These are phyloP conservation scores for Caenorhabditis plicata DNA, from an alignment of 2,888 invertebrate genomes.

Conservation along the genomic window DNA sequence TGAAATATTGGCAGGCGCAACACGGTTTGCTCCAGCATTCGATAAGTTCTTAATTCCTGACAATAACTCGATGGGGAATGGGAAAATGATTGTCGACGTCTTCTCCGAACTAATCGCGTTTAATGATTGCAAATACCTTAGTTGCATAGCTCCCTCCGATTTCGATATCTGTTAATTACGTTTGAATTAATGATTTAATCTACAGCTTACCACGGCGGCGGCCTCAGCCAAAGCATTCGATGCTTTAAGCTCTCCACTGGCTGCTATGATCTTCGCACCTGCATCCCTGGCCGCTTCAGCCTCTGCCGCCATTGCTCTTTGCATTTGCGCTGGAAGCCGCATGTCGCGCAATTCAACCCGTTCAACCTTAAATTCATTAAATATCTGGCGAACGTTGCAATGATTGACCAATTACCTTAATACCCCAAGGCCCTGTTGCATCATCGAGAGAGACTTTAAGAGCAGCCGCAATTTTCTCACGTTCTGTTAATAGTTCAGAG, in stretches of 20 bases:
- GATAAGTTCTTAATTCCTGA: conserved; percentile 20
- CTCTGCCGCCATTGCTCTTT: conserved; percentile 91
- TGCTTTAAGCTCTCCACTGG: conserved; percentile 83
- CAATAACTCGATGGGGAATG: conserved; percentile 44
- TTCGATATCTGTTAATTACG: no score
- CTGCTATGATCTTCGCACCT: conserved; percentile 77
- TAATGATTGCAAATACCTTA: conserved; percentile 88
- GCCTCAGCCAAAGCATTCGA: conserved; percentile 89
- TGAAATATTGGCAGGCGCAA: no score
- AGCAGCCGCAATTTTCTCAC: conserved; percentile 27
- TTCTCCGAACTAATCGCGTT: conserved; percentile 76
- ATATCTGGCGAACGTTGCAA: not conserved
- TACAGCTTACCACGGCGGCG: no score
- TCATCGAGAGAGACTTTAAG: conserved; percentile 66
- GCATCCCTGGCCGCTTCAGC: conserved; percentile 90
- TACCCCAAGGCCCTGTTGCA: conserved; percentile 69
- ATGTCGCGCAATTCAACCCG: conserved; percentile 72
- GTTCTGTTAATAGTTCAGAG: conserved; percentile 27
- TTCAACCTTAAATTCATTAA: conserved; percentile 21
- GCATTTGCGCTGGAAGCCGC: conserved; percentile 83
- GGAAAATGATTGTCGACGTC: conserved; percentile 42
- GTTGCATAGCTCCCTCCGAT: conserved; percentile 88
- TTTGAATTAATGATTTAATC: no score
- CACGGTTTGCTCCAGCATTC: no score
- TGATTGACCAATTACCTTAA: conserved; percentile 63